Conservation (phyloP, 2,797 vertebrate genomes). For the Linurgus olivaceus region DNA sequence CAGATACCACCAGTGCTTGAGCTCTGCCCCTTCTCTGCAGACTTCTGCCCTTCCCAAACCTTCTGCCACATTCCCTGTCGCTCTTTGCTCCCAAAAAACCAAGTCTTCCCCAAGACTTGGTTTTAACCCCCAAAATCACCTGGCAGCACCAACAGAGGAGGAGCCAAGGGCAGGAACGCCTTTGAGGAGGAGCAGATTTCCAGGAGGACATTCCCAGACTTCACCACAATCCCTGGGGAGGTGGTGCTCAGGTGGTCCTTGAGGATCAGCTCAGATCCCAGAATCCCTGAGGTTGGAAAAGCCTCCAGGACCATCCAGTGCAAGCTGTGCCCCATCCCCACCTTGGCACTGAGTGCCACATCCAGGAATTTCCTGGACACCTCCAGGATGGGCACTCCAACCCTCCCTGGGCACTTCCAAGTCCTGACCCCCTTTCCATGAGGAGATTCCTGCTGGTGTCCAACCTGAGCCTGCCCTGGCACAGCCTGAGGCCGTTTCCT, state of each 20-base stretch:
- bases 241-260: not conserved
- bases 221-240: not conserved
- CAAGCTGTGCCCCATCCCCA: accelerated
- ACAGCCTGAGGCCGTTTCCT: accelerated
- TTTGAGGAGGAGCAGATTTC: not conserved
- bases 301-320: accelerated
- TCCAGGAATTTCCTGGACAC: not conserved
- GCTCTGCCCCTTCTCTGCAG: not conserved
- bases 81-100: accelerated
- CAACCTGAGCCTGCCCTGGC: not conserved
- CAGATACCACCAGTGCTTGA: accelerated
- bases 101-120: not conserved
- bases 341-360: not conserved
- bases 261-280: not conserved
- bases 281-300: not conserved
- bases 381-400: not conserved
- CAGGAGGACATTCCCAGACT: not conserved
- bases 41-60: not conserved
- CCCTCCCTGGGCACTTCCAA: not conserved
- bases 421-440: accelerated
- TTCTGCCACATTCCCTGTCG: not conserved
- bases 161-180: accelerated
- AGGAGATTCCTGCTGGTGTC: not conserved
- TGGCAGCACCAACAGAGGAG: not conserved
- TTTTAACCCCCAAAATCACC: not conserved